Evolutionary conservation across 2,113 vertebrate species (phyloP).

Genomic region (Takifugu flavidus): DNA sequence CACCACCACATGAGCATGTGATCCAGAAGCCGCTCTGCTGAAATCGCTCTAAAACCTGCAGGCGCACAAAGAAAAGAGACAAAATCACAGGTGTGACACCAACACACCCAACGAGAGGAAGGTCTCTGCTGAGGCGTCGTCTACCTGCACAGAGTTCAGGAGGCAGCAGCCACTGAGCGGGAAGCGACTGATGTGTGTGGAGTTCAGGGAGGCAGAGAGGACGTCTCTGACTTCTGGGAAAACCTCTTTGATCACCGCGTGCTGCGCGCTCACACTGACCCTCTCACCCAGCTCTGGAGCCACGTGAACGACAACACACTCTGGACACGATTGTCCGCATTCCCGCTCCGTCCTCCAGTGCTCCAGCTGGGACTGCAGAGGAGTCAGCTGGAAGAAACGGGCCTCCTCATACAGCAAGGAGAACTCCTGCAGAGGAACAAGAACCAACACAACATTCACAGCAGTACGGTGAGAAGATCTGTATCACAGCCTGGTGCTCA

Average conservation of each 20-base stretch:
- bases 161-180: slow-evolving; percentile 90
- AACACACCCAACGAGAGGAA: too few species aligned
- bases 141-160: slow-evolving; percentile 68
- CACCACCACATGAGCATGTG: slow-evolving; percentile 89
- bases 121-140: not conserved
- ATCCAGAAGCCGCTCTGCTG: slow-evolving; percentile 92
- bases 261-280: slow-evolving; percentile 86
- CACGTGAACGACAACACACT: slow-evolving; percentile 86
- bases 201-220: slow-evolving; percentile 83
- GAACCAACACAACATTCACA: not conserved
- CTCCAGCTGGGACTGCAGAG: slow-evolving; percentile 87
- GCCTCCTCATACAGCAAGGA: slow-evolving; percentile 94
- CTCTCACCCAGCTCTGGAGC: slow-evolving; percentile 88
- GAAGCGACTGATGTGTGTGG: slow-evolving; percentile 83
- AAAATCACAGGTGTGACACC: not conserved
- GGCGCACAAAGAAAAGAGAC: slow-evolving; percentile 12
- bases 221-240: slow-evolving; percentile 89
- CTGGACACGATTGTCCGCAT: slow-evolving; percentile 69
- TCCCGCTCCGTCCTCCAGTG: slow-evolving; percentile 87
- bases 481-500: not conserved
- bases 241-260: slow-evolving; percentile 86
- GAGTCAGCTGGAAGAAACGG: slow-evolving; percentile 89
- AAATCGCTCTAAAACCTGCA: slow-evolving; percentile 90
- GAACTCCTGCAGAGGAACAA: slow-evolving; percentile 80
- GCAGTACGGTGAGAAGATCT: not conserved